A percentile compares a stretch with the other conserved stretches of the same genome.
Conservation (phyloP, 2,113 vertebrate species). For the Pteropus alecto region DNA sequence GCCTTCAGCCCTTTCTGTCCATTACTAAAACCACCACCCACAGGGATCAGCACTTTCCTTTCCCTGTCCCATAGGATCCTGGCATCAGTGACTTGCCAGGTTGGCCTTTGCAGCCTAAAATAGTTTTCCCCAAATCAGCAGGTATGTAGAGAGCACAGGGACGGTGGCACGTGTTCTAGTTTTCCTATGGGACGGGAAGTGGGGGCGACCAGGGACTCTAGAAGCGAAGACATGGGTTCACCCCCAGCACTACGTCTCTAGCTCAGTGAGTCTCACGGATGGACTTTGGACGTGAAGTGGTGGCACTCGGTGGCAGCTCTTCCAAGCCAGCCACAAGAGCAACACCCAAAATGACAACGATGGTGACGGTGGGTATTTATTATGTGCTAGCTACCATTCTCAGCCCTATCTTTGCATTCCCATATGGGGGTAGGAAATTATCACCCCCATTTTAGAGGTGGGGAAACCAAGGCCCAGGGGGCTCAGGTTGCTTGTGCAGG, state of each 20-base stretch:
- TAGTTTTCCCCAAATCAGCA: background rate
- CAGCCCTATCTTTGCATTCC: background rate
- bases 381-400: background rate
- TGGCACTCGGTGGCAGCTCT: background rate
- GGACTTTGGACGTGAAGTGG: background rate
- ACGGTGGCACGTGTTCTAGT: accelerated
- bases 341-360: background rate
- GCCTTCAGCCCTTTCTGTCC: background rate
- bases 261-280: background rate
- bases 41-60: accelerated
- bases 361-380: accelerated
- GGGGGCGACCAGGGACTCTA: background rate
- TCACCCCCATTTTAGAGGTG: background rate
- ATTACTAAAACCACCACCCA: background rate
- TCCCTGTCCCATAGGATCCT: background rate
- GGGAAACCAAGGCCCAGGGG: background rate
- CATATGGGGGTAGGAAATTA: accelerated
- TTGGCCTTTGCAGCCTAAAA: background rate
- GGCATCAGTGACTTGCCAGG: background rate
- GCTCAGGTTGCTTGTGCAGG: background rate
- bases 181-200: background rate
- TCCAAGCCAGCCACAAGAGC: background rate
- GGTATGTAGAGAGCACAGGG: background rate
- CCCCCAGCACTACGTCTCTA: background rate
- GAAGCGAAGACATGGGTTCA: background rate